Percentiles rank a stretch among this genome's conserved stretches.
These are phyloP conservation scores for Torymus aiolomorphi DNA, from an alignment of 2,888 invertebrate species.

Conservation along the genomic window DNA sequence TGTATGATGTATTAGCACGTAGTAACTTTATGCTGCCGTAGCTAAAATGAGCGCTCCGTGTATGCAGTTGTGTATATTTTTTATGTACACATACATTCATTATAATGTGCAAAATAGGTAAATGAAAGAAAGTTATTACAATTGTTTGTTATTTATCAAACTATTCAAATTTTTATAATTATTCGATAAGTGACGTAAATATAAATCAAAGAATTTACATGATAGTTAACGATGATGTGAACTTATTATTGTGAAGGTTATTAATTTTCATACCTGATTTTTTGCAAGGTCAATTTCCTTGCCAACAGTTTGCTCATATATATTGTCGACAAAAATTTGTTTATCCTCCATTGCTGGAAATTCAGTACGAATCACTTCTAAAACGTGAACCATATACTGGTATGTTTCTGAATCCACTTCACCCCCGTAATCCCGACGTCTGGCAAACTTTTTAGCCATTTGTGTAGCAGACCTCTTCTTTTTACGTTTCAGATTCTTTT, in stretches of 20 bases:
- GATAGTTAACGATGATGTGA: no score
- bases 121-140: neutral
- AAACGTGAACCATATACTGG: conserved; percentile 85
- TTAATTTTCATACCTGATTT: conserved; percentile 79
- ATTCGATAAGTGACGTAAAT: neutral
- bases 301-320: conserved; percentile 83
- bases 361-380: conserved; percentile 82
- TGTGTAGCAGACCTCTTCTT: conserved; percentile 82
- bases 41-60: no score
- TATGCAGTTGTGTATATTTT: neutral
- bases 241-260: no score
- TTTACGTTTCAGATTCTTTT: conserved; percentile 77
- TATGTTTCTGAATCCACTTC: conserved; percentile 85
- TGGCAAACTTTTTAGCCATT: conserved; percentile 87
- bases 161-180: no score
- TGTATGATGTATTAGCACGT: no score
- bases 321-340: conserved; percentile 85
- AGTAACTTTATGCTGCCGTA: no score
- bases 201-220: neutral
- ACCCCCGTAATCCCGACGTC: conserved; percentile 78
- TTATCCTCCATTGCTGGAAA: conserved; percentile 85
- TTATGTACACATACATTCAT: no score
- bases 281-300: conserved; percentile 85
- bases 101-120: neutral
- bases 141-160: no score